phyloP scores from a whole-genome alignment of 2,113 vertebrate genomes.

The Rhipidura dahli region DNA sequence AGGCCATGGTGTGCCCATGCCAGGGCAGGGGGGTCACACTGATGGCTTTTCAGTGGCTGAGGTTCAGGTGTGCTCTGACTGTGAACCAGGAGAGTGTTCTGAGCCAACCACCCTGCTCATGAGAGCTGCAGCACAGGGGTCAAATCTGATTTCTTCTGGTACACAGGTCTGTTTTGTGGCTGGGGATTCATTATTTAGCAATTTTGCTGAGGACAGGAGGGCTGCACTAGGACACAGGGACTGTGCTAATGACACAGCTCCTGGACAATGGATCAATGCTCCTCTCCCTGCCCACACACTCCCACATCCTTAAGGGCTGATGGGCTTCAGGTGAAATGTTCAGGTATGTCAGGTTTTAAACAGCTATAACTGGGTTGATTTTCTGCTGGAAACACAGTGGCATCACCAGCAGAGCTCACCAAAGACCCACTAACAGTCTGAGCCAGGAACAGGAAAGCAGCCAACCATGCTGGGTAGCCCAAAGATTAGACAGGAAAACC shows the following conservation, averaged over 20 bases:
- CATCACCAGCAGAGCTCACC: background rate
- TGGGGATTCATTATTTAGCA: background rate
- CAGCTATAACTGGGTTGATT: fast-evolving
- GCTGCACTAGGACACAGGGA: background rate
- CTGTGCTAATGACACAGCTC: background rate
- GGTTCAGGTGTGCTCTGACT: background rate
- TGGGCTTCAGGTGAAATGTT: background rate
- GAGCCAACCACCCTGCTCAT: background rate
- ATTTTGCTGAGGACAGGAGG: background rate
- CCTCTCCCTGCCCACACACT: background rate
- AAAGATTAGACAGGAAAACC: background rate
- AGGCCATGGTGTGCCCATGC: background rate
- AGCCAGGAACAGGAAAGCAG: background rate
- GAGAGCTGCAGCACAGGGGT: background rate
- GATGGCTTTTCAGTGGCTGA: background rate
- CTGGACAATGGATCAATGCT: background rate
- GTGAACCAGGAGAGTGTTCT: background rate
- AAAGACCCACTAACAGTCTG: background rate
- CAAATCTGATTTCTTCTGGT: background rate
- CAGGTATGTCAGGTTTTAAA: background rate
- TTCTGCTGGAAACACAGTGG: background rate
- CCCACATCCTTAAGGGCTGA: background rate
- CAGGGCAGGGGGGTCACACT: background rate
- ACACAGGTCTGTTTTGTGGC: background rate
- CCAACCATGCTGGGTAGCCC: fast-evolving